Evolutionary conservation across 2,797 vertebrate genomes (phyloP), one percentile per base, ranked within the genome.

Genomic region (Bradypodion ventrale): DNA sequence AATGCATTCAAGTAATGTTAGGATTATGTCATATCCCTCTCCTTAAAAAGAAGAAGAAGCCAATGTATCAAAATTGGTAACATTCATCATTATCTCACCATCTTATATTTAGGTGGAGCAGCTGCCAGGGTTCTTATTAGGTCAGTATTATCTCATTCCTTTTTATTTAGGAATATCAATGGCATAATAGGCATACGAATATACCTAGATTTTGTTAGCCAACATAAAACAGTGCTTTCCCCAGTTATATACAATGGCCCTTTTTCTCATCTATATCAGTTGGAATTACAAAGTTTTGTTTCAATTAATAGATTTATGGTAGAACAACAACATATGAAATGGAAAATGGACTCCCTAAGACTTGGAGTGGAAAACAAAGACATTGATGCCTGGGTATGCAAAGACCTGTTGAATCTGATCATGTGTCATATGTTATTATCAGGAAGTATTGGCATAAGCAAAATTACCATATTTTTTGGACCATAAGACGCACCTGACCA

Each of bases 11-110:
- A 91, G 88, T 87, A 91, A 89, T 66, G 70, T 44, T 90, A 87
- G 92, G 89, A 84, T 87, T 89, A 73, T 75, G 5, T 92, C 89
- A 93, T 3, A 80, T 75, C 77, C 32, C 52, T 19, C 49, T 23
- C 80, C 75, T 83, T 85, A 82, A 90, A 89, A 85, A 90, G 75
- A 82, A 90, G 75, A 82, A 90, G 88, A 85, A 90, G 75, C 76
- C 89, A 77, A 89, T 78, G 37, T 86, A 88, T 76, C 89, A 85
- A 95, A 91, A 89, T 83, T 83, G 86, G 84, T 83, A 84, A 78
- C 77, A 87, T 87, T 92, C 87, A 91, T 86, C 85, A 89, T 90
- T 91, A 93, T 88, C 91, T 93, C 91, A 93, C 90, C 75, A 83
- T 89, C 84, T 88, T 87, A 74, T 70, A 90, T 89, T 78, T 91